Base-by-base conservation (phyloP, 2,113 vertebrate genomes). In the Lycocorax pyrrhopterus region DNA sequence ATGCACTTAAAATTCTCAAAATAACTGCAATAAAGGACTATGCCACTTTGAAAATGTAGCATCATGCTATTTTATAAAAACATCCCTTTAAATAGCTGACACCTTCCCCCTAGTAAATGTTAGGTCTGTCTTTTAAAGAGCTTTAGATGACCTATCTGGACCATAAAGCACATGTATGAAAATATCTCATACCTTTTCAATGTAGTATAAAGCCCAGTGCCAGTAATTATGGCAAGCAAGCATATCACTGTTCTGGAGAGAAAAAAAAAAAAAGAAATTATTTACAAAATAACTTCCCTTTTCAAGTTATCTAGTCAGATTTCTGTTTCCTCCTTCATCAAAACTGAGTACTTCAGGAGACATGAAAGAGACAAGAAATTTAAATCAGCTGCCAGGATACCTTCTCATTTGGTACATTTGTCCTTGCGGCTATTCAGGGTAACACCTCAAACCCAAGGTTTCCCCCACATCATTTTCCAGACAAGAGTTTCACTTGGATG, bases 191-290 rank as follows among this genome's bases (percentile, higher is more conserved):
- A 99, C 99, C 99, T 99, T 99, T 95, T 99, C 99, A 49, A 99
- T 98, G 76, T 98, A 98, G 94, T 98, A 99, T 6, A 99, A 97
- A 41, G 99, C 98, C 99, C 99, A 99, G 88, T 99, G 99, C 99
- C 99, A 99, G 64, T 99, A 99, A 95, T 99, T 99, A 73, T 99
- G 99, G 84, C 98, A 98, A 63, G 98, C 98, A 68, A 99, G 98
- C 97, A 99, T 97, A 69, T 99, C 99, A 7, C 97, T 97, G 7
- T 78, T 95, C 99, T 99, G 96, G 5, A 29, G 30, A 12, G 55
- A 71, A 60, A 15, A 37, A 15, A 55, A 55, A 43, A 16, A 44
- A 25, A 51, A 67, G 8, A 81, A 22, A 79, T 32, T 75, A 91
- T 33, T 85, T 83, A 84, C 29, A 80, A 69, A 92, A 51, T 73